Base-by-base conservation (phyloP, 1,140 invertebrate species). In the Caenorhabditis tropicalis region DNA sequence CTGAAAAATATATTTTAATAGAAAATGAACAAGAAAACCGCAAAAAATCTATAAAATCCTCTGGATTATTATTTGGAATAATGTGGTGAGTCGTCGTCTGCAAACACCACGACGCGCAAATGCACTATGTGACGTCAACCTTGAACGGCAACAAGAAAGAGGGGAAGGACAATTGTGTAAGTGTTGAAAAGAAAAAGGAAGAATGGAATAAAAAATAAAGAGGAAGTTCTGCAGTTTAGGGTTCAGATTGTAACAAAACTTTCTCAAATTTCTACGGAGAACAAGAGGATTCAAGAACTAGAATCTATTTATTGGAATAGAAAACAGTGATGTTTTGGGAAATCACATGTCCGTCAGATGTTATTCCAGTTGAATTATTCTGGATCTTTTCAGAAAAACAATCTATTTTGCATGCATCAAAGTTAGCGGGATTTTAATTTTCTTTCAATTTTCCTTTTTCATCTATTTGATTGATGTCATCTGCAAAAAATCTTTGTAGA, bases 1-100 rank as follows among this genome's bases (percentile, higher is more conserved):
- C 33, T 56, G 24, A 29, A 56, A 85, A 81, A 81, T 56, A 2
- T 33, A 39, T 49, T 83, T 83, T n/a, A 9, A 79, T 27, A 56
- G 79, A 46, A 36, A 79, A 36, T 29, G 19, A 36, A 36, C 19
- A 53, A 1, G 16, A 1, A 56, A 39, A 81, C 24, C n/a, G 1
- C 3, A 33, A 12, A 81, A 53, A 19, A 16, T 33, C 2, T 1
- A 51, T 51, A 0, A 51, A 51, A n/a, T n/a, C n/a, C n/a, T n/a
- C n/a, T n/a, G n/a, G n/a, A n/a, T n/a, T n/a, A n/a, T n/a, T n/a
- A n/a, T n/a, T n/a, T n/a, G n/a, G n/a, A n/a, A n/a, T n/a, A n/a
- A n/a, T n/a, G 12, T 43, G 24, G 48, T 56, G 48, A 56, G 46
- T 81, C 79, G 79, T 81, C 79, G 79, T 56, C 24, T 48, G 79